Evolutionary conservation across 2,113 vertebrate species (phyloP), one percentile per base, ranked within the genome.

Genomic region (Leuciscus idus): DNA sequence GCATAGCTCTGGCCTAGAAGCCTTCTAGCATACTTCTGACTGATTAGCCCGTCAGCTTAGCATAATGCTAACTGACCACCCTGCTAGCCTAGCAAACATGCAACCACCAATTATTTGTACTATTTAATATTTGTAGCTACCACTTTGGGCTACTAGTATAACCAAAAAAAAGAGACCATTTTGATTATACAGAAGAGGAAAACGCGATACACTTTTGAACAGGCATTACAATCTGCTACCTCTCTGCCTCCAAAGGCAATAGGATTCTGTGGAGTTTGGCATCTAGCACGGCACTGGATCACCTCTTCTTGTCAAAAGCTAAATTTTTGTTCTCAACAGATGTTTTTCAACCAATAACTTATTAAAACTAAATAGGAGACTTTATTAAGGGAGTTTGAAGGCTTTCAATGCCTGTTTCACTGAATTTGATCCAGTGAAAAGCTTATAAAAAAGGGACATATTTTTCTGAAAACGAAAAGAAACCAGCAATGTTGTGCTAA

Each of bases 251-350:
- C 75, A 55, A 55, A 77, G 13, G 79, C 66, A 91, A 92, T 61
- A 89, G 83, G 57, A 36, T 48, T 62, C 68, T 73, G 80, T 83
- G 82, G 55, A 88, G 87, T 75, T 33, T 12, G 17, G 28, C 28
- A 21, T 55, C 50, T 77, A 55, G 75, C 28, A 55, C 0, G 8
- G 30, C 17, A 77, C 17, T 55, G 48, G 75, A 77, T 77, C 75
- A 21, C 75, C 77, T 76, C 26, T 36, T 76, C 66, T 86, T 86
- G 61, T 77, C 85, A 84, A 89, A 46, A 86, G 64, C 82, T 68
- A 21, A 19, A 48, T 26, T 61, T 83, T 86, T 50, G 48, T 55
- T 61, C 36, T n/a, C 70, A 70, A 33, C 81, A 82, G 46, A 52
- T 70, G 81, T 33, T 82, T 82, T 50, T 82, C 62, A 82, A 70